Conservation (phyloP, 2,113 vertebrate species). For the Vulpes vulpes region DNA sequence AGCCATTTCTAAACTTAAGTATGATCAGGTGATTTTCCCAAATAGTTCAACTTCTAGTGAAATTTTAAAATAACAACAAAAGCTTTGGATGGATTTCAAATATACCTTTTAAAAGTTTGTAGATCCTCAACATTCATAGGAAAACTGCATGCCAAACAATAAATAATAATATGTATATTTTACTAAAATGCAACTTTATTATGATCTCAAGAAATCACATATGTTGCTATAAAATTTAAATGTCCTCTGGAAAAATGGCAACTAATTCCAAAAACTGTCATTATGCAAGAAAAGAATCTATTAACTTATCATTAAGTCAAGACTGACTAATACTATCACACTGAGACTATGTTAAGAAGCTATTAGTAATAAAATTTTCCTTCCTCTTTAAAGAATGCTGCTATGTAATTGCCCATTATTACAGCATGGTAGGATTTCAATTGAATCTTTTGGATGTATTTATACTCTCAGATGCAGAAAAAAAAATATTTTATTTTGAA, state of each 20-base stretch:
- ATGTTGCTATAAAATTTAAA: constrained; percentile 26
- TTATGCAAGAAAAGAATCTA: constrained; percentile 58
- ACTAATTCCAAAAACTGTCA: constrained; percentile 25
- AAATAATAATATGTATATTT: constrained; percentile 44
- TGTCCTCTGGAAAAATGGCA: not conserved
- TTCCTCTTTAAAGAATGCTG: not conserved
- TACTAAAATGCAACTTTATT: constrained; percentile 50
- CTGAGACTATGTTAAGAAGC: constrained; percentile 61
- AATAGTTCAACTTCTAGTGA: not conserved
- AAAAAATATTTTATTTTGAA: constrained; percentile 22
- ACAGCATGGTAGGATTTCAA: constrained; percentile 41
- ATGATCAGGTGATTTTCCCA: not conserved
- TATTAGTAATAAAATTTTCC: constrained; percentile 57
- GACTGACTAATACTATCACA: constrained; percentile 37
- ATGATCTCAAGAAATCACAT: not conserved
- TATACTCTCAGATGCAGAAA: not conserved
- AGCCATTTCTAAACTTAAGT: not conserved
- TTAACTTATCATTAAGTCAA: constrained; percentile 45
- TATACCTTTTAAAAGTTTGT: not conserved
- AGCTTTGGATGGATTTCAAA: not conserved
- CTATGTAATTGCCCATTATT: constrained; percentile 25
- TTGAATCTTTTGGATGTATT: not conserved
- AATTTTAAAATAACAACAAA: not conserved
- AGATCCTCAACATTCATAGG: not conserved
- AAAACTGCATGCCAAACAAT: not conserved